Base-by-base conservation (phyloP, 2,113 vertebrate genomes). In the Siphamia tubifer region DNA sequence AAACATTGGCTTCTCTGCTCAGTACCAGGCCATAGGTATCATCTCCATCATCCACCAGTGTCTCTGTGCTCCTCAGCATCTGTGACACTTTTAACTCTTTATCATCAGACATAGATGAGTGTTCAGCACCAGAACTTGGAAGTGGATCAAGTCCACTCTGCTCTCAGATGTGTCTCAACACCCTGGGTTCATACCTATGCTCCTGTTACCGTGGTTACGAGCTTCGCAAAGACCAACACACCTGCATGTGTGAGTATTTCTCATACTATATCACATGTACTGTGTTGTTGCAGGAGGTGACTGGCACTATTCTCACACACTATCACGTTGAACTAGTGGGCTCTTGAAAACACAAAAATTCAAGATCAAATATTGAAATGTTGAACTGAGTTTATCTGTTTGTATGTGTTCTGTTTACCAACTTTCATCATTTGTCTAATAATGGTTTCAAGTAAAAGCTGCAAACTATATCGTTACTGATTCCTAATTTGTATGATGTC, bases 121-220 rank as follows among this genome's bases (percentile, higher is more conserved):
- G 91, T 45, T 81, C 86, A 2, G 54, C 40, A 0, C 57, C 72
- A 31, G 73, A 57, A 35, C 28, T 83, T 27, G 43, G 7, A 27
- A 77, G 73, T 3, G 84, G 79, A 57, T 87, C 84, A 19, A 58
- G 67, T 13, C 89, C 86, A 2, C 76, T 2, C 34, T 99, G 97
- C 74, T 89, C 94, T 56, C 97, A 99, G 31, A 81, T 96, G 51
- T 99, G 97, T 75, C 94, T 96, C 82, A 98, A 98, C 88, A 96
- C 94, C 0, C 51, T 95, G 0, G 96, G 96, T 1, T 92, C 96
- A 12, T 97, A 95, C 83, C 87, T 95, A 81, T 99, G 97, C 57
- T 92, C 95, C 35, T 99, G 97, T 84, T 81, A 20, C 25, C 62
- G 87, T 15, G 96, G 97, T 52, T 98, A 95, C 8, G 82, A 91